phyloP scores from a whole-genome alignment of 2,888 invertebrate genomes.

The Anthophora plumipes region DNA sequence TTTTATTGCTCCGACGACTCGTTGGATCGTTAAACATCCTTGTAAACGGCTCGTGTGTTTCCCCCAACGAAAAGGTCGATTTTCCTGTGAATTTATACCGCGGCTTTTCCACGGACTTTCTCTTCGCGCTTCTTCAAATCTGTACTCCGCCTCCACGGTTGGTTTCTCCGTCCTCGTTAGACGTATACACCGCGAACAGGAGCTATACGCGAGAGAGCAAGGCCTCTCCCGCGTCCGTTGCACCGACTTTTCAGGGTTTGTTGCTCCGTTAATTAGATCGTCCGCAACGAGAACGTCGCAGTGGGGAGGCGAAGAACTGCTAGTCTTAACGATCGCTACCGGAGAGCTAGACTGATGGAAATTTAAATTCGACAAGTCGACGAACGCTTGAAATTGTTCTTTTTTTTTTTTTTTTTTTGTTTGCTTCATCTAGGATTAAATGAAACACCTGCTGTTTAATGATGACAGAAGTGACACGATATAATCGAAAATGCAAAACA shows the following conservation, averaged over 20 bases:
- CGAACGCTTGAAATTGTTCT: background rate
- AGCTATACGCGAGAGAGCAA: slow-evolving; percentile 13
- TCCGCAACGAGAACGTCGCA: slow-evolving; percentile 47
- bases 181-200: slow-evolving; percentile 15
- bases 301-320: background rate
- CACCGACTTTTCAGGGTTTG: slow-evolving; percentile 61
- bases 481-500: too few species aligned
- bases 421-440: background rate
- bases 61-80: background rate
- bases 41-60: slow-evolving; percentile 3
- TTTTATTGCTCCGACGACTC: background rate
- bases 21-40: background rate
- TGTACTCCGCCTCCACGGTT: background rate
- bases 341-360: background rate
- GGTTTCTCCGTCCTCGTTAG: slow-evolving; percentile 51
- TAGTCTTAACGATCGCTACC: slow-evolving; percentile 24
- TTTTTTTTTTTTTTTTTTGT: background rate
- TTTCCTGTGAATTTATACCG: slow-evolving; percentile 31
- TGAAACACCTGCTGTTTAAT: background rate
- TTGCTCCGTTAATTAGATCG: slow-evolving; percentile 65
- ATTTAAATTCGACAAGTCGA: slow-evolving; percentile 24
- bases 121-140: slow-evolving; percentile 41
- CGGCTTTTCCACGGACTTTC: slow-evolving; percentile 53
- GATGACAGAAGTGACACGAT: background rate
- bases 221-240: slow-evolving; percentile 59